Percentiles rank a stretch among this genome's conserved stretches.
Evolutionary conservation across 2,888 invertebrate genomes (phyloP).

Genomic region (Melinaea menophilus): DNA sequence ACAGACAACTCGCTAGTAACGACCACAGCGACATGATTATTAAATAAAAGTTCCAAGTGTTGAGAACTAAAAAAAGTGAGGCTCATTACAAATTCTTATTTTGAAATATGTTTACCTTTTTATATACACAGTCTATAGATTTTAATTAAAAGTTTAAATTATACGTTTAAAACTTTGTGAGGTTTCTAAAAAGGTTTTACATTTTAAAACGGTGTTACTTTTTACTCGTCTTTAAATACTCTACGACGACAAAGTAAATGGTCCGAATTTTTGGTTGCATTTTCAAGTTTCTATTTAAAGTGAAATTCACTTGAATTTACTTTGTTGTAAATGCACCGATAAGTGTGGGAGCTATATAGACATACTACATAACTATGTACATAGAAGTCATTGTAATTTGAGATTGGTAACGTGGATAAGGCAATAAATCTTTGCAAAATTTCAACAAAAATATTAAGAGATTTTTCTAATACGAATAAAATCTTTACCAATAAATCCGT

Average conservation of each 20-base stretch:
- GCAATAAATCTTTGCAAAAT: too few species aligned
- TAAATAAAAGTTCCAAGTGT: conserved; percentile 64
- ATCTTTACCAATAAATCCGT: conserved; percentile 38
- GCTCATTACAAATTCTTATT: too few species aligned
- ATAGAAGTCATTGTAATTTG: too few species aligned
- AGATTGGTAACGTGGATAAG: too few species aligned
- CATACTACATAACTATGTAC: too few species aligned
- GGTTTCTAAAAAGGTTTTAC: background rate
- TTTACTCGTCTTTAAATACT: conserved; percentile 2
- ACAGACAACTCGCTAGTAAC: conserved; percentile 46
- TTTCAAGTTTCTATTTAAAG: conserved; percentile 5
- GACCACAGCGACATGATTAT: conserved; percentile 53
- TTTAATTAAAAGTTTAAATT: conserved; percentile 6
- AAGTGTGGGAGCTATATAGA: background rate
- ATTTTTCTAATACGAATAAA: conserved; percentile 6
- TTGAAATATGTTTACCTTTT: background rate
- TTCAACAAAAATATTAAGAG: background rate
- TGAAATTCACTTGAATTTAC: background rate
- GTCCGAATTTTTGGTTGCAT: conserved; percentile 1
- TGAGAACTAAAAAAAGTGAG: conserved; percentile 47
- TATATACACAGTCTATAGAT: conserved; percentile 2
- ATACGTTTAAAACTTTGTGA: background rate
- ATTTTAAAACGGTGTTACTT: background rate
- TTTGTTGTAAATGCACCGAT: background rate
- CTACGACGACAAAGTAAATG: conserved; percentile 6